Evolutionary conservation across 2,888 invertebrate species (phyloP).

Genomic region (Cataglyphis rosenhaueri): DNA sequence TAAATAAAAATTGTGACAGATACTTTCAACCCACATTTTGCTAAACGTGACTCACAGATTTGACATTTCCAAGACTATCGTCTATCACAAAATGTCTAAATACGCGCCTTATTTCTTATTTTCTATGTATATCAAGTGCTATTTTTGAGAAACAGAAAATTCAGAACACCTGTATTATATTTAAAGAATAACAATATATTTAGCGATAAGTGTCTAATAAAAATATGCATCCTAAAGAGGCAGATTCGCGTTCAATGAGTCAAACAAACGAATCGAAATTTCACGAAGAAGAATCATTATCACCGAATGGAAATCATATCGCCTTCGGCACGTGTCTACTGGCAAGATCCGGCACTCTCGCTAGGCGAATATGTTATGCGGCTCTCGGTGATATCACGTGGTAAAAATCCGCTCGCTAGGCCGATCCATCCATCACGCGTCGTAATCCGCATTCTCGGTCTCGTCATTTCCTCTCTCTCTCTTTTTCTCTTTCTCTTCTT

Average conservation of each 20-base stretch:
- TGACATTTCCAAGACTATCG: neutral
- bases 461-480: constrained; percentile 1
- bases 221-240: neutral
- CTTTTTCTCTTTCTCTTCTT: neutral
- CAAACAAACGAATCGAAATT: neutral
- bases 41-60: constrained; percentile 31
- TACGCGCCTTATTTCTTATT: neutral
- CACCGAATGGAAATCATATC: constrained; percentile 30
- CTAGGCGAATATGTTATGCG: neutral
- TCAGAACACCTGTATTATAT: neutral
- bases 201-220: neutral
- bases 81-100: neutral
- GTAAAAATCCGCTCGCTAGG: constrained; percentile 35
- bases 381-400: constrained; percentile 40
- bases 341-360: constrained; percentile 7
- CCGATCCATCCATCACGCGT: constrained; percentile 32
- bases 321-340: constrained; percentile 17
- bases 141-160: neutral
- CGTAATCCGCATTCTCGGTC: constrained; percentile 41
- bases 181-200: neutral
- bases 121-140: neutral
- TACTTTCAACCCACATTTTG: constrained; percentile 25
- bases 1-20: constrained; percentile 14
- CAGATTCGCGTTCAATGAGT: neutral
- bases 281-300: constrained; percentile 6